Evolutionary conservation across 2,797 vertebrate genomes (phyloP).

Genomic region (Cetoscarus ocellatus): DNA sequence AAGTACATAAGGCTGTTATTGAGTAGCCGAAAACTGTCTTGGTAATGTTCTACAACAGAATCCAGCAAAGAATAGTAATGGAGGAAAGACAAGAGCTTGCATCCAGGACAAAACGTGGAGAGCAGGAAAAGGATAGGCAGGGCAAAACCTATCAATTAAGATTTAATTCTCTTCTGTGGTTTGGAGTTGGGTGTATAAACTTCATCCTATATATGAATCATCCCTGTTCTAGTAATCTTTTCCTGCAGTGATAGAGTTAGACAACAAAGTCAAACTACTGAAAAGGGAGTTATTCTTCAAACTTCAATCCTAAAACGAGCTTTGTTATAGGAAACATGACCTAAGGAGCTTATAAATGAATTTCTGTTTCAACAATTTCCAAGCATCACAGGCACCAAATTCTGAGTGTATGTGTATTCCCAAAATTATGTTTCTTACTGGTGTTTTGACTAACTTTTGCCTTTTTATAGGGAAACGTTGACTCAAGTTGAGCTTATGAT

Average conservation of each 20-base stretch:
- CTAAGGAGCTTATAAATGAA: too few relatives aligned
- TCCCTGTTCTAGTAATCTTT: conserved; percentile 3
- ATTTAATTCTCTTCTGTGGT: conserved; percentile 16
- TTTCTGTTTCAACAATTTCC: too few relatives aligned
- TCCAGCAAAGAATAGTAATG: conserved; percentile 53
- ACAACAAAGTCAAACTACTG: neutral
- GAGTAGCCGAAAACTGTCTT: conserved; percentile 61
- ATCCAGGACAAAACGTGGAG: conserved; percentile 2
- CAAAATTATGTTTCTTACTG: too few relatives aligned
- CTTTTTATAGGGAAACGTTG: too few relatives aligned
- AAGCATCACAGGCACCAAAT: too few relatives aligned
- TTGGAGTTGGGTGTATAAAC: conserved; percentile 9
- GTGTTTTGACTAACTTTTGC: too few relatives aligned
- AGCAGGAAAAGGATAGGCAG: conserved; percentile 19
- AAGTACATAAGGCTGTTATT: conserved; percentile 53
- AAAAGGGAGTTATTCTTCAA: too few relatives aligned
- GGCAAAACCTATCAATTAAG: conserved; percentile 31
- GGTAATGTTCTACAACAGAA: conserved; percentile 56
- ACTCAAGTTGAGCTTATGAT: too few relatives aligned
- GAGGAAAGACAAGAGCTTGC: conserved; percentile 4
- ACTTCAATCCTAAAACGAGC: too few relatives aligned
- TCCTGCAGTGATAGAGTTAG: too few relatives aligned
- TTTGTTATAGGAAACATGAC: too few relatives aligned
- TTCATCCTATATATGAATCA: neutral
- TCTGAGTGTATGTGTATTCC: too few relatives aligned